These are phyloP conservation scores for Bovichtus variegatus DNA, from an alignment of 2,797 vertebrate genomes.

Conservation along the genomic window DNA sequence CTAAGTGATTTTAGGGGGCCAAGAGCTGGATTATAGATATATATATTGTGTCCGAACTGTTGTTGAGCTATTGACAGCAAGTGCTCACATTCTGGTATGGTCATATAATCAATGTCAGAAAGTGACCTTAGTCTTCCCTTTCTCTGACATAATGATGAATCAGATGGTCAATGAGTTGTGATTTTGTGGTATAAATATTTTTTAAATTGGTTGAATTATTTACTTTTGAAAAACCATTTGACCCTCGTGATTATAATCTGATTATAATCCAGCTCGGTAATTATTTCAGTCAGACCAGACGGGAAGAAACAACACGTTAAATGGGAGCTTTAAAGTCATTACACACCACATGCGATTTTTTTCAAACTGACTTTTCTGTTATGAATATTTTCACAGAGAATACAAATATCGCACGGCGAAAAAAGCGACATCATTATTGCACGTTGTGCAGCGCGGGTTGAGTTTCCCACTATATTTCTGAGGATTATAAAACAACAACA, in stretches of 20 bases:
- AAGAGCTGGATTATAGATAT: conserved; percentile 5
- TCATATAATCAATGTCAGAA: background rate
- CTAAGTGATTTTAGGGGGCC: conserved; percentile 8
- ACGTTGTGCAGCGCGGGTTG: too few relatives aligned
- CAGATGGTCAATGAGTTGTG: conserved; percentile 6
- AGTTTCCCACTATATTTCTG: too few relatives aligned
- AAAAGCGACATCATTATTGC: too few relatives aligned
- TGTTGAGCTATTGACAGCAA: background rate
- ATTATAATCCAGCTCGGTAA: background rate
- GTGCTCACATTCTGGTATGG: background rate
- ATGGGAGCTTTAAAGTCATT: conserved; percentile 18
- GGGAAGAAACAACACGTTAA: conserved; percentile 20
- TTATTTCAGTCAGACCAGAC: conserved; percentile 13
- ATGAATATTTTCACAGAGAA: too few relatives aligned
- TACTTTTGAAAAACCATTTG: conserved; percentile 4
- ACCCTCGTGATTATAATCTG: background rate
- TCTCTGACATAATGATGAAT: background rate
- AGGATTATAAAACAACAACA: too few relatives aligned
- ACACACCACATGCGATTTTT: too few relatives aligned
- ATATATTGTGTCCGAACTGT: conserved; percentile 13
- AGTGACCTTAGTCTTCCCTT: background rate
- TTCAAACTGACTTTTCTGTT: too few relatives aligned
- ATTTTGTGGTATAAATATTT: conserved; percentile 4
- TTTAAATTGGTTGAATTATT: conserved; percentile 1
- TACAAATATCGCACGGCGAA: too few relatives aligned